Percentiles rank a stretch among this genome's conserved stretches.
phyloP scores from a whole-genome alignment of 2,888 invertebrate species.

The Busseola fusca region DNA sequence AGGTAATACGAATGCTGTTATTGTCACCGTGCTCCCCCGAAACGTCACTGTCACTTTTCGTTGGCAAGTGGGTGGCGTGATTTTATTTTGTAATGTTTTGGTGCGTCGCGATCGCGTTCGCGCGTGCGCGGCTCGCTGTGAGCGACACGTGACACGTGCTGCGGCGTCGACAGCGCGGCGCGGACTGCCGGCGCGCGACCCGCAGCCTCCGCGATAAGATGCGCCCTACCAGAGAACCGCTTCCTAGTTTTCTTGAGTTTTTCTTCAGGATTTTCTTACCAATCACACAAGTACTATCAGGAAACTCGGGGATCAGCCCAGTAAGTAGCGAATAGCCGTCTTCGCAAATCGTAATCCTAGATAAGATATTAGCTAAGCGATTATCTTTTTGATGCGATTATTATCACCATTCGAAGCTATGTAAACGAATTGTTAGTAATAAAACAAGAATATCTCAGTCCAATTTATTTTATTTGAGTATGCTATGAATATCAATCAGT shows the following conservation, averaged over 20 bases:
- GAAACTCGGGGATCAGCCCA: constrained; percentile 9
- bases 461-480: constrained; percentile 68
- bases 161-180: constrained; percentile 72
- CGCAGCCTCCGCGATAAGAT: constrained; percentile 65
- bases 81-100: constrained; percentile 69
- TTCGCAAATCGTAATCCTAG: constrained; percentile 40
- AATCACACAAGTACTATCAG: constrained; percentile 5
- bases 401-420: constrained; percentile 31
- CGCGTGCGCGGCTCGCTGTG: constrained; percentile 79
- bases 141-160: constrained; percentile 64
- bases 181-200: constrained; percentile 72
- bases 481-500: constrained; percentile 65
- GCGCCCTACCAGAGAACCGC: constrained; percentile 69
- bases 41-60: constrained; percentile 86
- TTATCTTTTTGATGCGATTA: too few relatives aligned
- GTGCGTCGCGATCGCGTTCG: constrained; percentile 71
- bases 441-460: constrained; percentile 67
- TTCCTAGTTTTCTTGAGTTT: constrained; percentile 65
- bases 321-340: constrained; percentile 19
- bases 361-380: constrained; percentile 50
- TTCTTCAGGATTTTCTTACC: constrained; percentile 31
- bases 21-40: constrained; percentile 78
- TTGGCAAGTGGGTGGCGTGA: constrained; percentile 78
- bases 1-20: constrained; percentile 69
- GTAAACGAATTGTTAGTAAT: constrained; percentile 47